phyloP scores from a whole-genome alignment of 2,797 vertebrate genomes.

The Hydrocynus forskahlii region DNA sequence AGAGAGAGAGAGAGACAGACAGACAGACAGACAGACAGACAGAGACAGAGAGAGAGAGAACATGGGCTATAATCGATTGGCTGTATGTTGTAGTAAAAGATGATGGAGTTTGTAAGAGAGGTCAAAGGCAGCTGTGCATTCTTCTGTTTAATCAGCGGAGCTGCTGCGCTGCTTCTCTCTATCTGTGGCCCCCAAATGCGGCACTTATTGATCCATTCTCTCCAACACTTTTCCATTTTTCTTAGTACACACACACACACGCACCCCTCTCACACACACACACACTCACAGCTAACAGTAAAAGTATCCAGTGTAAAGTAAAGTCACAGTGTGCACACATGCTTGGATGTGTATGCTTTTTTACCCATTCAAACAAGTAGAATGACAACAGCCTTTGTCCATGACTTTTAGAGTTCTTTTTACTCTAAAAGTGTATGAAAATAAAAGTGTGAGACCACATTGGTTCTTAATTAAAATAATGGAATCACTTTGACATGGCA shows the following conservation, averaged over 20 bases:
- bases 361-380: too few relatives aligned
- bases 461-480: too few relatives aligned
- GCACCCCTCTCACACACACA: background rate
- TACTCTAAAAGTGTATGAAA: too few relatives aligned
- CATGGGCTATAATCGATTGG: constrained; percentile 46
- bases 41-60: constrained; percentile 9
- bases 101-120: constrained; percentile 50
- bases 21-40: background rate
- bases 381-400: too few relatives aligned
- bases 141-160: constrained; percentile 49
- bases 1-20: background rate
- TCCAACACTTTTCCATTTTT: background rate
- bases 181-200: constrained; percentile 38
- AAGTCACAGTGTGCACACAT: background rate
- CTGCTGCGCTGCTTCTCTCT: constrained; percentile 14
- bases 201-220: constrained; percentile 45
- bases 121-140: constrained; percentile 51
- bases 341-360: background rate
- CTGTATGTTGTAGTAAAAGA: constrained; percentile 36
- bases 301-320: background rate
- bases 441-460: too few relatives aligned
- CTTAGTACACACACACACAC: background rate
- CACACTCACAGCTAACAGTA: background rate
- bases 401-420: too few relatives aligned
- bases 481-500: background rate